Percentiles rank a stretch among this genome's conserved stretches.
Conservation (phyloP, 2,113 vertebrate genomes). For the Triplophysa dalaica region DNA sequence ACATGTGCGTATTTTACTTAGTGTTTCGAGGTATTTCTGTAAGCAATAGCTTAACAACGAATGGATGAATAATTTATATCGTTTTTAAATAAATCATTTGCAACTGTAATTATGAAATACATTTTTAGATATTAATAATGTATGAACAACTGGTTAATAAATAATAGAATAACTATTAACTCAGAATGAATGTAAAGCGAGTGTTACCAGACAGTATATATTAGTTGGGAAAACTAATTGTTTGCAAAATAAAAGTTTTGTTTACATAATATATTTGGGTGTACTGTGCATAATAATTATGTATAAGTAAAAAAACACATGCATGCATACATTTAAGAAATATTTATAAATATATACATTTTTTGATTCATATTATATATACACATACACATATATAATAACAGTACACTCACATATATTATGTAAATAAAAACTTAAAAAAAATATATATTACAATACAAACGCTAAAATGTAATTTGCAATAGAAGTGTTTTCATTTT, state of each 20-base stretch:
- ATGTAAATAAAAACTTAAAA: not conserved
- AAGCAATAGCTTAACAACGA: not conserved
- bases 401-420: too few species aligned
- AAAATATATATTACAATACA: not conserved
- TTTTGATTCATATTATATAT: too few species aligned
- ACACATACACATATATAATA: too few species aligned
- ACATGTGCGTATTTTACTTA: too few species aligned
- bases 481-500: not conserved
- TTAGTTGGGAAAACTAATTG: not conserved
- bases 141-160: slow-evolving; percentile 5
- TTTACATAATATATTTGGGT: too few species aligned
- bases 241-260: not conserved
- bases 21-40: not conserved
- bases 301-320: too few species aligned
- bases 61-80: not conserved
- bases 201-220: not conserved
- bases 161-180: not conserved
- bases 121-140: not conserved
- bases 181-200: not conserved
- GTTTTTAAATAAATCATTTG: not conserved
- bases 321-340: too few species aligned
- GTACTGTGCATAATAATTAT: too few species aligned
- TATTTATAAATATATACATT: too few species aligned
- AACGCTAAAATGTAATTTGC: not conserved
- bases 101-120: not conserved